Conservation (phyloP, 2,113 vertebrate species). For the pig (Sus scrofa) region T2T-Sscrofa CM000812.6:155353001-155353500, state of each 20-base stretch:
- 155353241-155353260: background rate
- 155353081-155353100: too few relatives aligned
- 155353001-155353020: background rate
- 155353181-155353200: rapidly evolving
- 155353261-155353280: background rate
- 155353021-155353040: background rate
- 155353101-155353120: background rate
- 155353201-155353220: too few relatives aligned
- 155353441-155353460: background rate
- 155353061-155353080: background rate
- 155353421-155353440: background rate
- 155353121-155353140: background rate
- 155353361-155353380: rapidly evolving
- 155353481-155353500: background rate
- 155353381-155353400: background rate
- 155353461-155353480: background rate
- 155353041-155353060: background rate
- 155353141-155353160: too few relatives aligned
- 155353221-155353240: background rate
- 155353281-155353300: too few relatives aligned
- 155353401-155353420: background rate
- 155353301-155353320: background rate
- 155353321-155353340: background rate
- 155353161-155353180: background rate
- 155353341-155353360: background rate